Evolutionary conservation across 2,888 invertebrate genomes (phyloP).

Genomic region (Baccha elongata): DNA sequence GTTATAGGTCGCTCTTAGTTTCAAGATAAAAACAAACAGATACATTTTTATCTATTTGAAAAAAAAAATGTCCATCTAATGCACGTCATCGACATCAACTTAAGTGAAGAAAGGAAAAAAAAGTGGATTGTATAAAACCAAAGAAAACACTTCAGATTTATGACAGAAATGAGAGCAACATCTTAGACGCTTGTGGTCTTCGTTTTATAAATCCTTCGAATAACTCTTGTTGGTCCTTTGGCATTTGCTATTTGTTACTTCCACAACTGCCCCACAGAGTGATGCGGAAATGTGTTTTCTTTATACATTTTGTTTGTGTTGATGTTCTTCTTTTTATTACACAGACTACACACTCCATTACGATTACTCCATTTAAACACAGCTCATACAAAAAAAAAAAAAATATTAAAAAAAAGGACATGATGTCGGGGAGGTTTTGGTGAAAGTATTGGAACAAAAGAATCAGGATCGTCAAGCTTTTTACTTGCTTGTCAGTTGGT

Average conservation of each 20-base stretch:
- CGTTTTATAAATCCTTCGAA: conserved; percentile 4
- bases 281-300: conserved; percentile 33
- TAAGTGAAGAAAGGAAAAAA: not conserved
- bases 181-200: conserved; percentile 29
- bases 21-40: no score
- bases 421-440: not conserved
- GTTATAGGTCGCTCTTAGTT: no score
- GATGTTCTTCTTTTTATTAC: not conserved
- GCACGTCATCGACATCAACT: not conserved
- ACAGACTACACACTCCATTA: conserved; percentile 19
- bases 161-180: conserved; percentile 28
- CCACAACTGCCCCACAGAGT: conserved; percentile 36
- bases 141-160: conserved; percentile 55
- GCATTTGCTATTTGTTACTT: conserved; percentile 46
- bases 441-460: conserved; percentile 17
- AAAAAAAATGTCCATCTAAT: not conserved
- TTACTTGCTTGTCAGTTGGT: conserved; percentile 20
- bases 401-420: conserved; percentile 46
- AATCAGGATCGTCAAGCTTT: conserved; percentile 26
- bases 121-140: not conserved
- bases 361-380: conserved; percentile 9
- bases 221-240: conserved; percentile 42
- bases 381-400: conserved; percentile 19
- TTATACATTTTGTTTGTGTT: not conserved
- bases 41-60: no score